phyloP scores from a whole-genome alignment of 2,113 vertebrate genomes.

The Lipophrys pholis region DNA sequence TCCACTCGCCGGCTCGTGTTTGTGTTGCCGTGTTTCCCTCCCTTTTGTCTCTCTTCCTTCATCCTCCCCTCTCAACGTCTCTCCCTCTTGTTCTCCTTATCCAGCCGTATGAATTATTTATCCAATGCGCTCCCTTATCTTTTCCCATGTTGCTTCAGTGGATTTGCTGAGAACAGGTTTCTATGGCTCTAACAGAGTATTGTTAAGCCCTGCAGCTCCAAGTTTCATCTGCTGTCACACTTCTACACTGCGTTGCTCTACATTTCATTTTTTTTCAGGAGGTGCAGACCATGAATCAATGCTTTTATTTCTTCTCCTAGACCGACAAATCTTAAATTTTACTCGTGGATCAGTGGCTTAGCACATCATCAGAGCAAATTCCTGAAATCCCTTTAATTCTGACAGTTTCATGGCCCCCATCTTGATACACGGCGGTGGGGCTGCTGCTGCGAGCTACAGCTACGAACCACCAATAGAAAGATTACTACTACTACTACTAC shows the following conservation, averaged over 20 bases:
- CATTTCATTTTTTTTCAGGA: constrained; percentile 3
- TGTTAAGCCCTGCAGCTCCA: constrained; percentile 53
- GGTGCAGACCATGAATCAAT: neutral
- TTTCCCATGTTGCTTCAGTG: constrained; percentile 39
- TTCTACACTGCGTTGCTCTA: constrained; percentile 9
- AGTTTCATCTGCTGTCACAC: constrained; percentile 33
- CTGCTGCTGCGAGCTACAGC: too few relatives aligned
- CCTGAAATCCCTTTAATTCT: too few relatives aligned
- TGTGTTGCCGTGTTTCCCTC: constrained; percentile 27
- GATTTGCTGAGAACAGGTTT: constrained; percentile 62
- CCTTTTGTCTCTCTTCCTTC: constrained; percentile 49
- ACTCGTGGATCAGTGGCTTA: too few relatives aligned
- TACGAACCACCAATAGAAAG: too few relatives aligned
- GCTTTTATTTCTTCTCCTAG: too few relatives aligned
- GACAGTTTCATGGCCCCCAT: too few relatives aligned
- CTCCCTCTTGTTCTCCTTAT: constrained; percentile 38
- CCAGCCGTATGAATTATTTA: constrained; percentile 76
- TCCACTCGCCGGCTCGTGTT: constrained; percentile 31
- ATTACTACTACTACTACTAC: too few relatives aligned
- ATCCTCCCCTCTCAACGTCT: constrained; percentile 24
- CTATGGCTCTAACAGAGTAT: constrained; percentile 44
- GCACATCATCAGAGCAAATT: too few relatives aligned
- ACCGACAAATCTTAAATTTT: too few relatives aligned
- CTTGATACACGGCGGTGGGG: too few relatives aligned
- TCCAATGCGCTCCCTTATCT: constrained; percentile 71